Conservation (phyloP, 2,797 vertebrate species). For the Alosa sapidissima region DNA sequence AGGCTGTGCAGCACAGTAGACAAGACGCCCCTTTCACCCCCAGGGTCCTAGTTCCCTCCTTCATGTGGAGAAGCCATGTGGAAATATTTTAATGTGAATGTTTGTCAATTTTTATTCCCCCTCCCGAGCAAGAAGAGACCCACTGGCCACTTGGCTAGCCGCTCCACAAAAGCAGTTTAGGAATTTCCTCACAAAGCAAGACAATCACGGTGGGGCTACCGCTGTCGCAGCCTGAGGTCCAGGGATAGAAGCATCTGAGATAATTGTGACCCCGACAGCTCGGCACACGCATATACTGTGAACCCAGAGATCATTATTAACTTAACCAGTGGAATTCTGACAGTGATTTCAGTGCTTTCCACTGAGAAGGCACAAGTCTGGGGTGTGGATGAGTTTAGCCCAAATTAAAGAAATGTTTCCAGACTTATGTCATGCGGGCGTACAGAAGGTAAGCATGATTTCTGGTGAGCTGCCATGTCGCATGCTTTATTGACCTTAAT, state of each 20-base stretch:
- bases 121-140: not conserved
- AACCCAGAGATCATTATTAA: not conserved
- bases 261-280: not conserved
- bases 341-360: conserved; percentile 3
- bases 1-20: not conserved
- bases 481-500: conserved; percentile 5
- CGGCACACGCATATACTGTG: not conserved
- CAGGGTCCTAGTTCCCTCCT: not conserved
- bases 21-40: not conserved
- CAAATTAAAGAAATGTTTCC: conserved; percentile 13
- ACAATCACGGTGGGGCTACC: not conserved
- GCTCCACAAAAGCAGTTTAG: not conserved
- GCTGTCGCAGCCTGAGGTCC: not conserved
- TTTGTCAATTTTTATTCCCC: not conserved
- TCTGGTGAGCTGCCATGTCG: not conserved
- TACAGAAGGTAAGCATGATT: not conserved
- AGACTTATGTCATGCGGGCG: not conserved
- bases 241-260: not conserved
- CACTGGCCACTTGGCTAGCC: not conserved
- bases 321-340: not conserved
- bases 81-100: conserved; percentile 38
- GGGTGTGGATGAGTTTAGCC: not conserved
- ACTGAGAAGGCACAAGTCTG: not conserved
- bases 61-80: conserved; percentile 10
- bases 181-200: not conserved